Percentiles rank a stretch among this genome's conserved stretches.
These are phyloP conservation scores for Salpingus planirostris DNA, from an alignment of 2,888 invertebrate genomes.

Conservation along the genomic window DNA sequence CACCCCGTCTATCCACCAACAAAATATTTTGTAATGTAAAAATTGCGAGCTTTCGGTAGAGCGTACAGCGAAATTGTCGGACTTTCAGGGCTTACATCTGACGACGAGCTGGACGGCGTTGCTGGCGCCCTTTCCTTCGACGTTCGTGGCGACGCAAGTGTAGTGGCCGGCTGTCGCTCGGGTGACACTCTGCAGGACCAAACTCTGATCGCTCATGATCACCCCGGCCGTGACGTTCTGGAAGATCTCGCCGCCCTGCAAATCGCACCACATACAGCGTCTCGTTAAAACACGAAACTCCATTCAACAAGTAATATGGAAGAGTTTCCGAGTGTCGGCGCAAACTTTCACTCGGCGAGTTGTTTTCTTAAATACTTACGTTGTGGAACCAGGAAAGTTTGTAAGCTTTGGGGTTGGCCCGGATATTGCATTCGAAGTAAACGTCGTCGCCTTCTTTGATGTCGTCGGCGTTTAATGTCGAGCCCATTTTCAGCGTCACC, in stretches of 20 bases:
- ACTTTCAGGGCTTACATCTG: constrained; percentile 54
- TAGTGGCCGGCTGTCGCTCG: constrained; percentile 79
- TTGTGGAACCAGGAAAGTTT: constrained; percentile 82
- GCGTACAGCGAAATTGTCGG: background rate
- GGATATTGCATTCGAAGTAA: constrained; percentile 79
- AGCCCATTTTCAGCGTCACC: constrained; percentile 74
- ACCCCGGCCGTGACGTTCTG: constrained; percentile 75
- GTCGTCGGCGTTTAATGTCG: constrained; percentile 73
- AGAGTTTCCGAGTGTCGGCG: constrained; percentile 12
- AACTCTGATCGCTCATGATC: constrained; percentile 76
- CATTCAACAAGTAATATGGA: constrained; percentile 18
- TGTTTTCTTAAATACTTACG: constrained; percentile 51
- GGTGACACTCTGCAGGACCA: constrained; percentile 77
- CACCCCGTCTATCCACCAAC: too few relatives aligned
- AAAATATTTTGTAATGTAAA: background rate
- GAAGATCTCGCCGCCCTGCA: constrained; percentile 70
- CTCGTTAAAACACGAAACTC: constrained; percentile 7
- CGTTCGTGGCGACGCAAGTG: constrained; percentile 77
- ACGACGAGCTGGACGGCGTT: constrained; percentile 61
- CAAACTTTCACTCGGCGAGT: constrained; percentile 7
- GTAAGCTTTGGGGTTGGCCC: constrained; percentile 75
- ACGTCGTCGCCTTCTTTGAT: constrained; percentile 87
- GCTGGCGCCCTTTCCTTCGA: constrained; percentile 72
- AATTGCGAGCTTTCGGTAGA: background rate
- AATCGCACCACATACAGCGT: constrained; percentile 3